Conservation (phyloP, 2,888 invertebrate species). For the Xylota sylvarum region DNA sequence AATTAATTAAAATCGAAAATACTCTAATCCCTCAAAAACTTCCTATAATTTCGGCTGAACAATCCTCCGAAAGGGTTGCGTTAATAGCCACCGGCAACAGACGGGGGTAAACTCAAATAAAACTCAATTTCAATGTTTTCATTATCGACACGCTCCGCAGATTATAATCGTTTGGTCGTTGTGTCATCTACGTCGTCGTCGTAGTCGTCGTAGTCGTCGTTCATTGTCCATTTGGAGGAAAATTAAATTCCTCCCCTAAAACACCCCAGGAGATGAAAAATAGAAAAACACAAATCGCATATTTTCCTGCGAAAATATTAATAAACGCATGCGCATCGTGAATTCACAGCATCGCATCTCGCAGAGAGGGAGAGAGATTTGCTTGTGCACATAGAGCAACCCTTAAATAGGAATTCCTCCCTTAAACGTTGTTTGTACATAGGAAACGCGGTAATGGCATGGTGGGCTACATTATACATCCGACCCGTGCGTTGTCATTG, state of each 20-base stretch:
- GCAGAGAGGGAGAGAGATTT: conserved; percentile 23
- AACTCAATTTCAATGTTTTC: conserved; percentile 76
- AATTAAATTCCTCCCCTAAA: conserved; percentile 62
- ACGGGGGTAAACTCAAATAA: conserved; percentile 69
- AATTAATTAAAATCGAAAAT: conserved; percentile 71
- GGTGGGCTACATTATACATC: conserved; percentile 16
- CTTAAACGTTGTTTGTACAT: conserved; percentile 50
- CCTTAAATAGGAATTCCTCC: conserved; percentile 62
- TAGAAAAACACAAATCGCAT: conserved; percentile 31
- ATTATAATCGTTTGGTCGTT: conserved; percentile 70
- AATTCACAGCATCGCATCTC: conserved; percentile 19
- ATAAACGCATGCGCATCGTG: conserved; percentile 69
- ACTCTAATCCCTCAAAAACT: conserved; percentile 60
- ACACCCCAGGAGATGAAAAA: background rate
- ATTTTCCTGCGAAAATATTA: conserved; percentile 66
- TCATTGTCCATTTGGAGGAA: conserved; percentile 61
- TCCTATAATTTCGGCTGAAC: conserved; percentile 21
- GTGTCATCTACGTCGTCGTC: conserved; percentile 46
- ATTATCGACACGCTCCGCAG: conserved; percentile 75
- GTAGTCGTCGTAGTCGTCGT: conserved; percentile 1
- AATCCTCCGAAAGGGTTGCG: conserved; percentile 57
- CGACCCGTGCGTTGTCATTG: background rate
- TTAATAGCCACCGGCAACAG: conserved; percentile 44
- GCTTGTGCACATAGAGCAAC: conserved; percentile 51
- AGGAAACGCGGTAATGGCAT: conserved; percentile 51